Evolutionary conservation across 2,888 invertebrate genomes (phyloP), one percentile per base, ranked within the genome.

Genomic region (Ormyrus labotus): DNA sequence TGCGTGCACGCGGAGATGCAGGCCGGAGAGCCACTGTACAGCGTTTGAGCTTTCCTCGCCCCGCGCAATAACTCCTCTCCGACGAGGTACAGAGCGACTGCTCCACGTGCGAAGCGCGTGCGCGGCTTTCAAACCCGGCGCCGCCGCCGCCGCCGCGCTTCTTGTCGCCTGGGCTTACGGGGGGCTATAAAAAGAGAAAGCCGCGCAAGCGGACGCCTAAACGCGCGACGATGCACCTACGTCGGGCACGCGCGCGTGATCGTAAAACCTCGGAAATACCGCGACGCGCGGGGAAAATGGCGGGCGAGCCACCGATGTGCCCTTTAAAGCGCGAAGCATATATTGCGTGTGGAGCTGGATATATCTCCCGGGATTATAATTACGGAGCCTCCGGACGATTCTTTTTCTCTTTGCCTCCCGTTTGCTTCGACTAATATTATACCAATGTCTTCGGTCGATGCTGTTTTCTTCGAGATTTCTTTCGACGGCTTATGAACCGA

Each of bases 161-260:
- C 13, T 13, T 13, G 13, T 13, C 13, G 13, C 51, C 51, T 13
- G 19, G 58, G 50, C 70, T 70, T 34, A 60, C 34, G 85, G 84
- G 85, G 86, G 85, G 85, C 87, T 87, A 87, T 88, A 88, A 88
- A 88, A 88, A 88, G 88, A 88, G 88, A 88, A 88, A 88, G 88
- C 86, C 78, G 81, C 81, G 13, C 13, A 13, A 13, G 34, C 34
- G 34, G 34, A 34, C 34, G 34, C 34, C 4, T 34, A 34, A 34
- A 4, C 34, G 34, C 34, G 34, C 34, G 34, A 34, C 19, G 34
- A 34, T 34, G 34, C 34, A 34, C 34, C 34, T 34, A 34, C 34
- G 34, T 34, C 34, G 4, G 34, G 34, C 34, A 4, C 2, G 34
- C 34, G 34, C 34, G 34, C 34, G 3, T 34, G 34, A 34, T 34